These are phyloP conservation scores for Tholera decimalis DNA, from an alignment of 2,888 invertebrate species.

Conservation along the genomic window DNA sequence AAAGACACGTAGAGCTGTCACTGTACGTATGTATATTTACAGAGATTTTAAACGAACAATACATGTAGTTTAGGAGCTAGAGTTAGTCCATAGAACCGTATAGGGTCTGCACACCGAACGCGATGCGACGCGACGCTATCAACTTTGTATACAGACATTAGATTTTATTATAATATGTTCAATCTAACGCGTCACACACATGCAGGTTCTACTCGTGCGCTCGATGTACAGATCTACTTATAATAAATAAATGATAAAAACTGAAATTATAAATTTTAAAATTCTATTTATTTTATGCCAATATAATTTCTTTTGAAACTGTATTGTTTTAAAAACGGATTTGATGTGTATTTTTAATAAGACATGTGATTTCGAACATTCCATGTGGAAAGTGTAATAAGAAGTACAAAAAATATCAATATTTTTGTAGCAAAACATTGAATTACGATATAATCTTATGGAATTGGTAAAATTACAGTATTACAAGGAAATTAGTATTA, in stretches of 20 bases:
- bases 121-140: constrained; percentile 24
- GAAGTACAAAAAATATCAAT: constrained; percentile 90
- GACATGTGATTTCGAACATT: constrained; percentile 89
- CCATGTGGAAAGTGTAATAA: constrained; percentile 88
- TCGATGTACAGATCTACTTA: constrained; percentile 60
- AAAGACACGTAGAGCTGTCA: constrained; percentile 62
- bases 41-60: constrained; percentile 84
- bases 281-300: constrained; percentile 85
- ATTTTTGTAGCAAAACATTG: constrained; percentile 87
- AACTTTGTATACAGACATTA: constrained; percentile 27
- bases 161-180: constrained; percentile 10
- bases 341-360: constrained; percentile 82
- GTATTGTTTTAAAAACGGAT: constrained; percentile 74
- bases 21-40: constrained; percentile 78
- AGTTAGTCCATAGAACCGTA: constrained; percentile 73
- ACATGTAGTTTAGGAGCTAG: constrained; percentile 77
- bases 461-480: constrained; percentile 87
- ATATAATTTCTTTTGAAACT: constrained; percentile 76
- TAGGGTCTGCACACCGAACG: constrained; percentile 53
- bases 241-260: constrained; percentile 68
- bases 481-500: constrained; percentile 86
- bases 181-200: constrained; percentile 1
- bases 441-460: constrained; percentile 79
- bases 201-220: too few species aligned
- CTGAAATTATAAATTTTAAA: constrained; percentile 75